These are phyloP conservation scores for Arnoldichthys spilopterus DNA, from an alignment of 2,797 vertebrate species.

Conservation along the genomic window DNA sequence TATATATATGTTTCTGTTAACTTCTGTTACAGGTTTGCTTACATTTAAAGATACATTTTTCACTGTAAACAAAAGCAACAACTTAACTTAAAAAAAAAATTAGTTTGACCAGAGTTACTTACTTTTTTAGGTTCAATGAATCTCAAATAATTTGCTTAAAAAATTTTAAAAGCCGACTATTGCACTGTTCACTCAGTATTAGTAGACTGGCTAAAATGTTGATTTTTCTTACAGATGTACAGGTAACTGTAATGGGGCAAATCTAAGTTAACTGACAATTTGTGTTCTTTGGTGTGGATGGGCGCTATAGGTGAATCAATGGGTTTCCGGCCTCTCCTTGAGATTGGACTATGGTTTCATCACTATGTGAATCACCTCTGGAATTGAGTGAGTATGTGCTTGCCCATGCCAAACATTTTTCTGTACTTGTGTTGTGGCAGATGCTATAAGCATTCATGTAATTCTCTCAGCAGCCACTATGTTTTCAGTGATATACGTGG, in stretches of 20 bases:
- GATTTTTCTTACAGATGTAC: no score
- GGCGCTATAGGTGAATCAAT: not conserved
- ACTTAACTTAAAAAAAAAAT: no score
- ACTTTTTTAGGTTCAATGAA: no score
- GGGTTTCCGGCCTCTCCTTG: constrained; percentile 21
- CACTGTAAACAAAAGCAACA: no score
- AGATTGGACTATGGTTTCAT: constrained; percentile 25
- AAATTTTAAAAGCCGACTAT: no score
- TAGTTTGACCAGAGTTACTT: no score
- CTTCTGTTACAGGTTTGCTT: no score
- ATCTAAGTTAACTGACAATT: not conserved
- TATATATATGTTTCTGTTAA: no score
- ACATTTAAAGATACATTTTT: no score
- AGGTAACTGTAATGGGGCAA: not conserved
- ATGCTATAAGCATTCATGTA: not conserved
- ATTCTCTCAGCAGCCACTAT: not conserved
- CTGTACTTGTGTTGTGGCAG: not conserved
- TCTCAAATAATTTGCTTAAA: no score
- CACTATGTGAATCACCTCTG: constrained; percentile 43
- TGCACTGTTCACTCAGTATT: no score
- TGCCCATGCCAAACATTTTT: not conserved
- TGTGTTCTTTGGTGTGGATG: not conserved
- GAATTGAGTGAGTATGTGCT: constrained; percentile 1
- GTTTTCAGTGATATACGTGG: not conserved
- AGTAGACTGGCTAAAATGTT: no score